Base-by-base conservation (phyloP, 2,888 invertebrate genomes). In the Cosmia trapezina region DNA sequence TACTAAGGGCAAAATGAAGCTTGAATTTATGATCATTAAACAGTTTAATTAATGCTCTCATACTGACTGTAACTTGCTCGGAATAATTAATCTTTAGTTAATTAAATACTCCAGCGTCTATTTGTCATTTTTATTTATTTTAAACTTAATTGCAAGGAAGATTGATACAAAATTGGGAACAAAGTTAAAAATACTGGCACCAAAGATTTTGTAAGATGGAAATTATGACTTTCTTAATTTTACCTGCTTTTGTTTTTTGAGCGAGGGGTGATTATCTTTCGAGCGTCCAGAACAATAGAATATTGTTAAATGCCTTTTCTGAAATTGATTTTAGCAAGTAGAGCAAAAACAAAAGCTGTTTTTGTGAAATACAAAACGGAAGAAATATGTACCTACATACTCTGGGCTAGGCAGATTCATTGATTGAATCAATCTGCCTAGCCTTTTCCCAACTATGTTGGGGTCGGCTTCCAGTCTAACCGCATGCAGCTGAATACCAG, bases 81-180 rank as follows among this genome's bases (percentile, higher is more conserved):
- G 19, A 53, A 73, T 64, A 74, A 80, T 80, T 70, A 79, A 83
- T 83, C 69, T 70, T 66, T 17, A 47, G 62, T 49, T 74, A 70
- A 80, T 79, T 79, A 79, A 56, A 53, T 41, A 60, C 14, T 37
- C 49, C 28, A 64, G 37, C 56, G 41, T 17, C 63, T 67, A 67
- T 79, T 79, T 67, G 43, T 83, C 22, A 66, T 66, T 82, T 54
- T 65, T 49, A 33, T 67, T 72, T 66, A 43, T 53, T 66, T 57
- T 19, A 11, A 57, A 28, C 45, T 68, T 43, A 17, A 12, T 69
- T 60, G 12, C n/a, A 28, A 77, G 62, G 22, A 49, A 8, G 12
- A 19, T 59, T 41, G 2, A 3, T 8, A 17, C 19, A 19, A 19
- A 49, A 73, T 12, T 41, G 2, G 51, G 22, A 37, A 43, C 7